Evolutionary conservation across 2,888 invertebrate species (phyloP), one percentile per base, ranked within the genome.

Genomic region (Pammene fasciana): DNA sequence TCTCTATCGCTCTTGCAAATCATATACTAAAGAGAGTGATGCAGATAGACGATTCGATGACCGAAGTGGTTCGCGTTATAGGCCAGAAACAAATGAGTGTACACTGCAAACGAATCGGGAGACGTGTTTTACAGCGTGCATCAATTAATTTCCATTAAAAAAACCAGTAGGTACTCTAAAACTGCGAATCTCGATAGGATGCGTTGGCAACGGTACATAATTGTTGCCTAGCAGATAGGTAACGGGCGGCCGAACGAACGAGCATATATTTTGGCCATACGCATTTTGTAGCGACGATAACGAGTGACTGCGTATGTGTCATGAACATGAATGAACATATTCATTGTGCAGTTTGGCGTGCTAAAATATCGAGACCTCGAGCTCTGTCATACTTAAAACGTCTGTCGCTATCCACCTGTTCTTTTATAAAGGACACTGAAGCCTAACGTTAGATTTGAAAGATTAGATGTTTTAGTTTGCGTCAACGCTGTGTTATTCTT

Each of bases 171-270:
- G 16, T 46, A 45, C 18, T 26, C 26, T 43, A 26, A 36, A 41
- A 67, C 46, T 48, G 46, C 61, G 46, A 55, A 56, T 46, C 50
- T 64, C 48, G 16, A 68, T 56, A 68, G 56, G 38, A 61, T 62
- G 41, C 55, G 68, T 59, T 26, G 18, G 38, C 54, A 65, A 59
- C 59, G 54, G 59, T 65, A 54, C 68, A 68, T 62, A 56, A 64
- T 64, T 50, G 54, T 36, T 54, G 48, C 59, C 65, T 60, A 48
- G 46, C 38, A 54, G 68, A 65, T 60, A 54, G 68, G 59, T 60
- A 70, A 70, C 68, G 68, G 65, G 16, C 48, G 43, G 54, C 54
- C 59, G 26, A 65, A 54, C 54, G 13, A 38, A 54, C 46, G 46
- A 54, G 70, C 26, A 60, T 54, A 59, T 60, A 70, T 59, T 57